Percentiles rank a stretch among this genome's conserved stretches.
phyloP scores from a whole-genome alignment of 2,888 invertebrate species.

The Neoaliturus tenellus region DNA sequence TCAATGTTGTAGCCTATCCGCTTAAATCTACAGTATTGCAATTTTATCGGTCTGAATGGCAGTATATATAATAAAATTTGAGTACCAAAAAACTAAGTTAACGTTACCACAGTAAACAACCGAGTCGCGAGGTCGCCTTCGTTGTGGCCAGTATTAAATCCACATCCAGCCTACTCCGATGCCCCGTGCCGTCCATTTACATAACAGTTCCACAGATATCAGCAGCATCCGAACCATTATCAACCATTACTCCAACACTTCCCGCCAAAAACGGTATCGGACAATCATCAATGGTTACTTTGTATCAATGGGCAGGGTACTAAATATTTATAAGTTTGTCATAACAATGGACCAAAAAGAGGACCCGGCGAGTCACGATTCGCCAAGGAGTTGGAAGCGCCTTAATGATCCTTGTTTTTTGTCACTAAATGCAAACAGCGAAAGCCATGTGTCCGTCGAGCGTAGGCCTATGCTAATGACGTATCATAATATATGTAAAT shows the following conservation, averaged over 20 bases:
- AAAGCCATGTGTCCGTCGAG: slow-evolving; percentile 50
- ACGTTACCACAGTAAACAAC: too few relatives aligned
- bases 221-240: not conserved
- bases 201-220: not conserved
- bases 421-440: slow-evolving; percentile 52
- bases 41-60: too few relatives aligned
- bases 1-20: too few relatives aligned
- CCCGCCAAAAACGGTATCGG: slow-evolving; percentile 37
- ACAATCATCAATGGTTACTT: slow-evolving; percentile 50
- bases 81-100: too few relatives aligned
- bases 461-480: slow-evolving; percentile 55
- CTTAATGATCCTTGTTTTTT: slow-evolving; percentile 52
- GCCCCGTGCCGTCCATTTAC: not conserved
- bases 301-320: slow-evolving; percentile 44
- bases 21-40: too few relatives aligned
- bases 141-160: not conserved
- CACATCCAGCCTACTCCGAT: not conserved
- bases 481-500: slow-evolving; percentile 57
- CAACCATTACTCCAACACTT: slow-evolving; percentile 10
- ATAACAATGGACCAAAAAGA: slow-evolving; percentile 51
- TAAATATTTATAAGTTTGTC: slow-evolving; percentile 49
- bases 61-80: too few relatives aligned
- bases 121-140: not conserved
- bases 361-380: slow-evolving; percentile 38
- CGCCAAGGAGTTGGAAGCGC: slow-evolving; percentile 52